Base-by-base conservation (phyloP, 2,888 invertebrate species). In the Caprella mutica region DNA sequence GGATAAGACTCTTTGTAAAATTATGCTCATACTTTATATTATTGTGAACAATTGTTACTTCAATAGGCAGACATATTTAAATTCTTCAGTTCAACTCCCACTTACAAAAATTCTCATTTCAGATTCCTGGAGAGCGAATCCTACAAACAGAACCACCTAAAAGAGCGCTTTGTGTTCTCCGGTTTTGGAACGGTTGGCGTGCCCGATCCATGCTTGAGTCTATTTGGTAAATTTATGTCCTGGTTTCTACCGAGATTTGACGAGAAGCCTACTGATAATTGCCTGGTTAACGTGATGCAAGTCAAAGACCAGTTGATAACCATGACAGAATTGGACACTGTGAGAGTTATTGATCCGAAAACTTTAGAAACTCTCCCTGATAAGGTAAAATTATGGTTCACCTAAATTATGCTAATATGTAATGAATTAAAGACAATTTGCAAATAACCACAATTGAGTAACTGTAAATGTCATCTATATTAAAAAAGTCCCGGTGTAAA, bases 221-320 rank as follows among this genome's bases (percentile, higher is more conserved):
- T 73, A 24, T 72, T 72, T 59, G 64, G 68, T 53, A 69, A 71
- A 71, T 72, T 43, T 33, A 26, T 40, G 33, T 24, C 55, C 1
- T 44, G 30, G 24, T 61, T 59, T 40, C 44, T 21, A 1, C 42
- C 52, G 9, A 5, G 21, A 5, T 5, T 52, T 9, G 42, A 56
- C 8, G 56, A 65, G 8, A 48, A 27, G n/a, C 8, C 17, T 2
- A 83, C 88, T 0, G 78, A 78, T 67, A 78, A 77, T 67, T 73
- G 72, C 29, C 66, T 68, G 24, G 72, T 76, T 5, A 75, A 74
- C 54, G 68, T 77, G 52, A 68, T 71, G 58, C 67, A 78, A 14
- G 73, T 77, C 67, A 71, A 73, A 9, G 69, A 72, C 30, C 72
- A 72, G 33, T 68, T 78, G 43, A 70, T 72, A 4, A 72, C 72